A percentile compares a stretch with the other conserved stretches of the same genome.
phyloP scores from a whole-genome alignment of 2,888 invertebrate species.

The Mactromeris polynyma region DNA sequence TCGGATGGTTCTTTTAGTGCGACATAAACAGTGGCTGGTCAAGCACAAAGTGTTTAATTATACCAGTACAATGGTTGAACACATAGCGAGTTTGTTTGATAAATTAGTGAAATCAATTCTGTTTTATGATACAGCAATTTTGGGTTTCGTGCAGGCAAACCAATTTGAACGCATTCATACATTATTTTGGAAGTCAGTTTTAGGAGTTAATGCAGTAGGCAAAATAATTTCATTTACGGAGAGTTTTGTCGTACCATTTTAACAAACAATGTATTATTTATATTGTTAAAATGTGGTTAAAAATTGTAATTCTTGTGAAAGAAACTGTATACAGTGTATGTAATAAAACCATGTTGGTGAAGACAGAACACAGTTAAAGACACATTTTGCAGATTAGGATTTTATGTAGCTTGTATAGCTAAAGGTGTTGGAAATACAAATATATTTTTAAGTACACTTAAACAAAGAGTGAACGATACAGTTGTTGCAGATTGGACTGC shows the following conservation, averaged over 20 bases:
- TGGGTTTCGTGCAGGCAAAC: not conserved
- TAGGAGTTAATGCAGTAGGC: not conserved
- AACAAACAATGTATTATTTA: no score
- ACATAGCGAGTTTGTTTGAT: not conserved
- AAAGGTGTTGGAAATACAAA: not conserved
- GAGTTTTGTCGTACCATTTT: no score
- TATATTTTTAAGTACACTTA: not conserved
- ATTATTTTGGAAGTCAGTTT: not conserved
- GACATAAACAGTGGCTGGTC: not conserved
- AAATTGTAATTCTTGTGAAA: not conserved
- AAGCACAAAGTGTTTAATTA: not conserved
- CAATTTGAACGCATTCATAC: not conserved
- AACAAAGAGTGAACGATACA: not conserved
- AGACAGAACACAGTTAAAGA: not conserved
- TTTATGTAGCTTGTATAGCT: not conserved
- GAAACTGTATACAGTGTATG: not conserved
- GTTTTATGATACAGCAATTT: not conserved
- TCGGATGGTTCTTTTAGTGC: not conserved
- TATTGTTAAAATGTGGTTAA: not conserved
- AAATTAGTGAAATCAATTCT: not conserved
- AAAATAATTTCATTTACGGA: no score
- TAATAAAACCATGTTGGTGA: not conserved
- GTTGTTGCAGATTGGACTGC: not conserved
- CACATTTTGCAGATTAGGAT: not conserved
- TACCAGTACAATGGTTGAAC: not conserved